Evolutionary conservation across 2,888 invertebrate species (phyloP), one percentile per base, ranked within the genome.

Genomic region (Spisula solida): DNA sequence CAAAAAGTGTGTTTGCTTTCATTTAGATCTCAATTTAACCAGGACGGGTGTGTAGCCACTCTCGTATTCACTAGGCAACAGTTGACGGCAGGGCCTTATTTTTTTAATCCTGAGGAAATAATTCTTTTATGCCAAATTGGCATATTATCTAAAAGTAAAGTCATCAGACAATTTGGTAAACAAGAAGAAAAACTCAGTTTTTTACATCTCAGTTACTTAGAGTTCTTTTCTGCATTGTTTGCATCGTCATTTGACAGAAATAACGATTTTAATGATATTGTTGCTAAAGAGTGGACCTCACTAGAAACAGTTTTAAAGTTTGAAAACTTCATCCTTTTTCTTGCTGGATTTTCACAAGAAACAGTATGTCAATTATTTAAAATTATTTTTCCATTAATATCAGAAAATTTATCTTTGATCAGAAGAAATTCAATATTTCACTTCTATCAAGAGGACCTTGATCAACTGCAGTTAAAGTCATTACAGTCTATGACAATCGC

Each of bases 41-140:
- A 25, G 25, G 60, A 66, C n/a, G 25, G 25, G 25, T n/a, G 25
- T 10, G 60, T 6, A 25, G n/a, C 60, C 5, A 66, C n/a, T 25
- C 60, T 66, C n/a, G 60, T 66, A 25, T 66, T 66, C 60, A 66
- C 60, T 66, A 66, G 25, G n/a, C 60, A 66, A 25, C 25, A 66
- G 60, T 66, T 66, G 25, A 25, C 6, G 60, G n/a, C 60, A 25
- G 60, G 25, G 10, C 60, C 60, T 25, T 66, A 66, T 66, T 25
- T 10, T 1, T 66, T 66, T 10, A 0, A 10, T n/a, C 5, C 5
- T 66, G 25, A 66, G 25, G 10, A 66, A 25, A 25, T n/a, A 5
- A 25, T 25, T 25, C 8, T 25, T 6, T n/a, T 66, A 25, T 66
- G 25, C 25, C 4, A 66, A 25, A 66, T 66, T 25, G 60, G 60